Conservation (phyloP, 2,113 vertebrate species). For the Hippolais icterina region DNA sequence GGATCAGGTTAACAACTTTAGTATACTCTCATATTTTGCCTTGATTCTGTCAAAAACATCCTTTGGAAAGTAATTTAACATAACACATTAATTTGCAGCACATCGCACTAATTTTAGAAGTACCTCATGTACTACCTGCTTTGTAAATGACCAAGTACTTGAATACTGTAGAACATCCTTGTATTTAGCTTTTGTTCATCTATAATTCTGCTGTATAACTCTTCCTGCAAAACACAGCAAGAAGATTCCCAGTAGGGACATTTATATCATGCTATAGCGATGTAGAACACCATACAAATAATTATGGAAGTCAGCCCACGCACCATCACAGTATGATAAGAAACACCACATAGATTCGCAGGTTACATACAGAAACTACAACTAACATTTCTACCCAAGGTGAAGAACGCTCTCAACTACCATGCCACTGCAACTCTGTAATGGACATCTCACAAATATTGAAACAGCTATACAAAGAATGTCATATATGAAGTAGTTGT, state of each 20-base stretch:
- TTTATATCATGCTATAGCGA: background rate
- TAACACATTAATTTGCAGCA: background rate
- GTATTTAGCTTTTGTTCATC: background rate
- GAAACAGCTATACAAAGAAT: background rate
- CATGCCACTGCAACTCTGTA: background rate
- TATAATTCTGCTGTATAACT: background rate
- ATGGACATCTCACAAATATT: accelerated
- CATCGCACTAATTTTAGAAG: background rate
- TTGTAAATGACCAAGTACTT: background rate
- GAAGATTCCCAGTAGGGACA: background rate
- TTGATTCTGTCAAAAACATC: background rate
- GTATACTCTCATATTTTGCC: background rate
- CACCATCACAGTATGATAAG: background rate
- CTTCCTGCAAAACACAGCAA: background rate
- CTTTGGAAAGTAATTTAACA: background rate
- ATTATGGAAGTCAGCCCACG: background rate
- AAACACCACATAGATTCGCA: background rate
- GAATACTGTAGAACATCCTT: background rate
- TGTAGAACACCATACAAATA: background rate
- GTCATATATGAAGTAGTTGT: background rate
- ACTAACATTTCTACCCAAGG: background rate
- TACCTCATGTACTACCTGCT: background rate
- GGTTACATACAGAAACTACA: background rate
- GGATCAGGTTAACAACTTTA: background rate
- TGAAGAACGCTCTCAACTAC: background rate